phyloP scores from a whole-genome alignment of 2,888 invertebrate species.

The Nymphalis urticae region DNA sequence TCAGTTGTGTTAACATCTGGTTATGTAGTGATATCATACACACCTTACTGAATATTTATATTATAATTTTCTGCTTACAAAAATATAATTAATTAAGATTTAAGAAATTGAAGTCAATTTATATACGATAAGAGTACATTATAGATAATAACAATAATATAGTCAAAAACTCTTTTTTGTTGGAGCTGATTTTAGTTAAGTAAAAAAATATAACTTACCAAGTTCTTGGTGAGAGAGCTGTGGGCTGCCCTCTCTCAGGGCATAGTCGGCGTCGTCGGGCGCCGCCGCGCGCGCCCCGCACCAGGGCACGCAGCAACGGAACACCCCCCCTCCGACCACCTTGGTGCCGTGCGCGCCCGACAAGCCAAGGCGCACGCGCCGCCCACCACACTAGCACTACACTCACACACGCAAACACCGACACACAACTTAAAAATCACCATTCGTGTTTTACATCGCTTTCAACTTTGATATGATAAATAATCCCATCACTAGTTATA shows the following conservation, averaged over 20 bases:
- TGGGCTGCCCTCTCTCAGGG: conserved; percentile 72
- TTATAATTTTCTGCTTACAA: too few relatives aligned
- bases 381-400: conserved; percentile 61
- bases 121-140: too few relatives aligned
- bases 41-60: too few relatives aligned
- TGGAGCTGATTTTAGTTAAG: not conserved
- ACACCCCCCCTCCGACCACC: conserved; percentile 88
- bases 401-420: conserved; percentile 43
- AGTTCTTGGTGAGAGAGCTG: conserved; percentile 64
- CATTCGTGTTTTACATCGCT: conserved; percentile 38
- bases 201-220: conserved; percentile 52
- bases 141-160: too few relatives aligned
- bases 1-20: too few relatives aligned
- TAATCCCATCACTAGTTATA: conserved; percentile 31
- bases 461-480: conserved; percentile 19
- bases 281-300: conserved; percentile 87
- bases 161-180: too few relatives aligned
- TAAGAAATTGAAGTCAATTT: too few relatives aligned
- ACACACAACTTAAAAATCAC: conserved; percentile 40
- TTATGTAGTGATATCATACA: too few relatives aligned
- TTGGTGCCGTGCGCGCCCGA: conserved; percentile 77
- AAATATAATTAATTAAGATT: too few relatives aligned
- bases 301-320: conserved; percentile 92
- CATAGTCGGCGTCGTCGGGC: conserved; percentile 82
- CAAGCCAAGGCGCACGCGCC: conserved; percentile 75